These are phyloP conservation scores for Colaptes auratus DNA, from an alignment of 2,113 vertebrate species.

Conservation along the genomic window DNA sequence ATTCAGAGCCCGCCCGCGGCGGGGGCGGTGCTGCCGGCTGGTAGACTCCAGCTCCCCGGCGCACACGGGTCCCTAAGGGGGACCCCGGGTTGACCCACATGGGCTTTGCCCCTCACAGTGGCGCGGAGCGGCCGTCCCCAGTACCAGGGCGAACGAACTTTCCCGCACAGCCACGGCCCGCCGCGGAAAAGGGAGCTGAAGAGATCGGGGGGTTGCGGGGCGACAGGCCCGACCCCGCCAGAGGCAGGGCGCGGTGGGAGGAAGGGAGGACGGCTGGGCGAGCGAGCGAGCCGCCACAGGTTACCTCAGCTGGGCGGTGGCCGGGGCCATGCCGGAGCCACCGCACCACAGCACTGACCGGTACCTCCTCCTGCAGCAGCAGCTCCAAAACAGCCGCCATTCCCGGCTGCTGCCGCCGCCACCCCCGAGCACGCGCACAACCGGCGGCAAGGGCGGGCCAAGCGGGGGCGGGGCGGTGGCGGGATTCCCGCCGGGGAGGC, in stretches of 20 bases:
- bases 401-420: constrained; percentile 63
- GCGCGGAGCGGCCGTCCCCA: neutral
- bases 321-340: constrained; percentile 79
- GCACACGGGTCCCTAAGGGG: neutral
- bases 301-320: constrained; percentile 65
- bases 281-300: neutral
- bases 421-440: constrained; percentile 44
- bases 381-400: constrained; percentile 97
- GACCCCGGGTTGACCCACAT: neutral
- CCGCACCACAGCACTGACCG: constrained; percentile 73
- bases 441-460: neutral
- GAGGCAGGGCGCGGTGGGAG: neutral
- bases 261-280: neutral
- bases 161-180: neutral
- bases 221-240: neutral
- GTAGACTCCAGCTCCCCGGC: neutral
- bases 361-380: constrained; percentile 82
- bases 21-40: neutral
- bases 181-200: neutral
- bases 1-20: neutral
- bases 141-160: neutral
- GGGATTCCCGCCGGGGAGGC: constrained; percentile 22
- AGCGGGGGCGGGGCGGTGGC: neutral
- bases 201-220: neutral
- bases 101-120: neutral